Evolutionary conservation across 2,888 invertebrate genomes (phyloP), one percentile per base, ranked within the genome.

Genomic region (Bimastos eiseni): DNA sequence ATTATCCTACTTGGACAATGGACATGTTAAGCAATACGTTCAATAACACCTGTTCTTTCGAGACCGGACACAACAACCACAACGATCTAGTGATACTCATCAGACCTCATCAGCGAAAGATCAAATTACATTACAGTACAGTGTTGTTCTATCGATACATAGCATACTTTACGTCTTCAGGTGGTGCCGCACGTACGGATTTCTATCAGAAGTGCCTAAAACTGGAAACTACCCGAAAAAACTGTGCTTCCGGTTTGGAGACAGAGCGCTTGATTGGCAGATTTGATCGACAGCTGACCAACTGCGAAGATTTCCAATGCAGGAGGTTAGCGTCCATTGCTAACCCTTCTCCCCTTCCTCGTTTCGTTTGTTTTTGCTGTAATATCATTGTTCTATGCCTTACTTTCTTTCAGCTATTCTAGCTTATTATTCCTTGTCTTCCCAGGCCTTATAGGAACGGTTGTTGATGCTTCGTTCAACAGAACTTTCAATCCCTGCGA

Each of bases 231-330:
- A 93, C 93, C 95, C 95, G 11, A 70, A 95, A 92, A 95, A 95
- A 92, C 93, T 95, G 37, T 94, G 94, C 91, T 95, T 95, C 93
- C 94, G 94, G 91, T 95, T 95, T 91, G 95, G 95, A 19, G 93
- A 94, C 90, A 94, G 93, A 90, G 94, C 94, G 8, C 92, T 93
- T 37, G 93, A 94, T 24, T 94, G 94, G 94, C 70, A 91, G n/a
- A 86, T 8, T 1, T 70, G n/a, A n/a, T n/a, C 13, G n/a, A 70
- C 70, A 1, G n/a, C 70, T n/a, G n/a, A 70, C n/a, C 30, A 5
- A n/a, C n/a, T 70, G n/a, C 5, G n/a, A 70, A 70, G 70, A 70
- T n/a, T 70, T n/a, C 70, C n/a, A n/a, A 70, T n/a, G 30, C 11
- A n/a, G 30, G n/a, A 70, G 70, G 70, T 70, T 1, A 70, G 70